Conservation (phyloP, 1,140 invertebrate species). For the Ceratosolen solmsi region DNA sequence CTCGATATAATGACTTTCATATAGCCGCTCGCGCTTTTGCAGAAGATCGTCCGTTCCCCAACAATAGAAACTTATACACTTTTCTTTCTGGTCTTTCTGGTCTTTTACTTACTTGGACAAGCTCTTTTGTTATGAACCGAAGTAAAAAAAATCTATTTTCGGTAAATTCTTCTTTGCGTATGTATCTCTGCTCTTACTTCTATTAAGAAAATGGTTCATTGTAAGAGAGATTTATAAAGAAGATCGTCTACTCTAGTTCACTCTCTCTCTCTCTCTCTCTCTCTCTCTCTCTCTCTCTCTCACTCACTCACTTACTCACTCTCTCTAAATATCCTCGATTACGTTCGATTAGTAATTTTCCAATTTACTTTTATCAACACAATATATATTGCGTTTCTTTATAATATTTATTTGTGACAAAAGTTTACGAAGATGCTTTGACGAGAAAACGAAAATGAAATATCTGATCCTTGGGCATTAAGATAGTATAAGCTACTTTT, state of each 20-base stretch:
- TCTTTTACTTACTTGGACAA: constrained; percentile 29
- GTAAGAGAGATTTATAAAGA: neutral
- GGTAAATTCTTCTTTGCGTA: neutral
- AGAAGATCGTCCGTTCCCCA: constrained; percentile 21
- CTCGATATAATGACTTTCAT: constrained; percentile 47
- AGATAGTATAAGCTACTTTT: no score
- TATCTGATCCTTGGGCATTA: no score
- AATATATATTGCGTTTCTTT: no score
- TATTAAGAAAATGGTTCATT: neutral
- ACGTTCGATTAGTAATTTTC: no score
- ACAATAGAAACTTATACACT: constrained; percentile 38
- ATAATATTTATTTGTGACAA: no score
- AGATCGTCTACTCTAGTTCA: neutral
- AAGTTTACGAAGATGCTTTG: no score
- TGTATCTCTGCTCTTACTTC: neutral
- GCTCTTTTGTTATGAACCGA: neutral
- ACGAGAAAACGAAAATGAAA: no score
- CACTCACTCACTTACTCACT: neutral
- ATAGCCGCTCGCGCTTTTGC: neutral
- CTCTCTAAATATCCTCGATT: no score
- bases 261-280: neutral
- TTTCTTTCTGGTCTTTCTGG: constrained; percentile 21
- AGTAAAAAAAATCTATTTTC: constrained; percentile 16
- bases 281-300: neutral
- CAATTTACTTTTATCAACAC: no score